phyloP scores from a whole-genome alignment of 2,113 vertebrate species.

The Choloepus hoffmanni region DNA sequence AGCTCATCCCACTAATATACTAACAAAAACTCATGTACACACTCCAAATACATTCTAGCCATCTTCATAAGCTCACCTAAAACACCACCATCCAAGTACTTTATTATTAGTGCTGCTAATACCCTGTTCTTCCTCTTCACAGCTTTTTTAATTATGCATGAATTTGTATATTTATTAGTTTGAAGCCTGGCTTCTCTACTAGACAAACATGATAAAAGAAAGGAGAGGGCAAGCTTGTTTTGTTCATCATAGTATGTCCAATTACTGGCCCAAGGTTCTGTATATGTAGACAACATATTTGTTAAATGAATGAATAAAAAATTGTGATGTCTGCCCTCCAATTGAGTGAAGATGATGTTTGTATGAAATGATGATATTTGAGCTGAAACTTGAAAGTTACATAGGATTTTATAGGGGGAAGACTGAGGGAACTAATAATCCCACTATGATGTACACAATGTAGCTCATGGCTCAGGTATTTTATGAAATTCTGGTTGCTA shows the following conservation, averaged over 20 bases:
- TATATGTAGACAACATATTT: neutral
- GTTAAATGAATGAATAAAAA: neutral
- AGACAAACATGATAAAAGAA: neutral
- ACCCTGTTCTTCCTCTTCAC: neutral
- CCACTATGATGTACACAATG: neutral
- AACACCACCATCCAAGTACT: neutral
- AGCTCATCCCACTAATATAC: neutral
- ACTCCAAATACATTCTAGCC: neutral
- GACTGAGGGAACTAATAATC: neutral
- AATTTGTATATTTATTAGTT: neutral
- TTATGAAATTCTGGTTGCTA: conserved; percentile 15
- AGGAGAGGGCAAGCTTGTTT: neutral
- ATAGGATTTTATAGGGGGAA: neutral
- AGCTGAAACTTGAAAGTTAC: neutral
- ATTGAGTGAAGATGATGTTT: neutral
- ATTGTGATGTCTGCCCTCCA: neutral
- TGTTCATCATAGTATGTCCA: neutral
- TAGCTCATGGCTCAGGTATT: neutral
- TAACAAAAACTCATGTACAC: neutral
- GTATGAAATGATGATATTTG: neutral
- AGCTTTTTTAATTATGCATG: neutral
- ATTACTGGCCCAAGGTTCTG: neutral
- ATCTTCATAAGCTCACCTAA: neutral
- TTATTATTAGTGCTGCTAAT: neutral
- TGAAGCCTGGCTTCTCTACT: neutral